phyloP scores from a whole-genome alignment of 2,888 invertebrate species.

The Microchrysa polita region DNA sequence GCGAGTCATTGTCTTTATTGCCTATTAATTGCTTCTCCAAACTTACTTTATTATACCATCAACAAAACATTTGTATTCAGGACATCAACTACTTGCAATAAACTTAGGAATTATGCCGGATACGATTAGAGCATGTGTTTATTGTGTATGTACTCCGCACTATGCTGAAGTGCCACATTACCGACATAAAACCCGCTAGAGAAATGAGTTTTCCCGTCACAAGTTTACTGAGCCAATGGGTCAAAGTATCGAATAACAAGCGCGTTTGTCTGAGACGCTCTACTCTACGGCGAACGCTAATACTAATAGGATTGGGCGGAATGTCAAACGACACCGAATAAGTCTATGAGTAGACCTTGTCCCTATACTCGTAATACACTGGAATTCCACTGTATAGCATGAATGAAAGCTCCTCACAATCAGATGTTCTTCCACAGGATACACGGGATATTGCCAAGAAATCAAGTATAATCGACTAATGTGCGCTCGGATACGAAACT shows the following conservation, averaged over 20 bases:
- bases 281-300: constrained; percentile 20
- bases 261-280: constrained; percentile 18
- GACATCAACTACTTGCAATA: background rate
- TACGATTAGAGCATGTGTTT: background rate
- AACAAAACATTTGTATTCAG: too few species aligned
- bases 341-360: background rate
- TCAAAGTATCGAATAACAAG: constrained; percentile 43
- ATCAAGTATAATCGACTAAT: background rate
- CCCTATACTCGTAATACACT: too few species aligned
- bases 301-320: constrained; percentile 16
- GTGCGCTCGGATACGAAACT: background rate
- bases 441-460: background rate
- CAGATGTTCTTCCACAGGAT: constrained; percentile 11
- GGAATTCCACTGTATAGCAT: too few species aligned
- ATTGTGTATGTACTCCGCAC: background rate
- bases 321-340: background rate
- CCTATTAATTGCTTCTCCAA: too few species aligned
- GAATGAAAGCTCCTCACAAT: constrained; percentile 41
- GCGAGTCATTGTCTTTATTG: too few species aligned
- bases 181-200: background rate
- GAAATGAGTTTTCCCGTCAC: constrained; percentile 18
- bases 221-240: constrained; percentile 48
- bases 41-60: too few species aligned
- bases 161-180: background rate
- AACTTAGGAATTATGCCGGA: background rate